Base-by-base conservation (phyloP, 2,888 invertebrate species). In the Dicyrtoma fusca region DNA sequence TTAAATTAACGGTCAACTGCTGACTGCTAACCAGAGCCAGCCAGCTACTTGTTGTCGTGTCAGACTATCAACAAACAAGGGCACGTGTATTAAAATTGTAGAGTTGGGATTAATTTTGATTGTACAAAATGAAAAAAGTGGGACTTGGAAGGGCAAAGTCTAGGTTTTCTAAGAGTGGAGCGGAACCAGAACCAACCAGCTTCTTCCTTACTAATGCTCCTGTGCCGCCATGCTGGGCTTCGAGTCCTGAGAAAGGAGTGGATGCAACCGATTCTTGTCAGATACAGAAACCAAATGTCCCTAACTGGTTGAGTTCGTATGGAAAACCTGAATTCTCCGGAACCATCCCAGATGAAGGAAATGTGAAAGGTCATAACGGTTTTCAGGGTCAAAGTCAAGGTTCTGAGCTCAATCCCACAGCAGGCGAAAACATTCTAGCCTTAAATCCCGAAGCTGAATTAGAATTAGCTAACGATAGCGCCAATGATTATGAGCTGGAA, bases 141-240 rank as follows among this genome's bases (percentile, higher is more conserved):
- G 57, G 53, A 21, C 10, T 14, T 13, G 53, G 57, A 25, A 21
- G 57, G 23, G 57, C 25, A 11, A 57, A 57, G 11, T 25, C 26
- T 5, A 34, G 34, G 34, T 34, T 5, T 34, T 34, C 34, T 34
- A 34, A 34, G 34, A 8, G 8, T 13, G 10, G 42, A 17, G 14
- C 42, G 6, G 26, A 61, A 2, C 13, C 61, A 1, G 13, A 34
- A 34, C 59, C 26, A 2, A 25, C 8, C 21, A 14, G 44, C 10
- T 61, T 61, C 14, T 61, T 61, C 19, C 23, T 61, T 11, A 17
- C 26, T 34, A 61, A 61, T 61, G 61, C 61, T 34, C 61, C 61
- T n/a, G 19, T 61, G 5, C 61, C 61, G 1, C 19, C 61, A 13
- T 61, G 61, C n/a, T 61, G 61, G 61, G 44, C 14, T 1, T 25